phyloP scores from a whole-genome alignment of 2,113 vertebrate species.

The Rhea americana region DNA sequence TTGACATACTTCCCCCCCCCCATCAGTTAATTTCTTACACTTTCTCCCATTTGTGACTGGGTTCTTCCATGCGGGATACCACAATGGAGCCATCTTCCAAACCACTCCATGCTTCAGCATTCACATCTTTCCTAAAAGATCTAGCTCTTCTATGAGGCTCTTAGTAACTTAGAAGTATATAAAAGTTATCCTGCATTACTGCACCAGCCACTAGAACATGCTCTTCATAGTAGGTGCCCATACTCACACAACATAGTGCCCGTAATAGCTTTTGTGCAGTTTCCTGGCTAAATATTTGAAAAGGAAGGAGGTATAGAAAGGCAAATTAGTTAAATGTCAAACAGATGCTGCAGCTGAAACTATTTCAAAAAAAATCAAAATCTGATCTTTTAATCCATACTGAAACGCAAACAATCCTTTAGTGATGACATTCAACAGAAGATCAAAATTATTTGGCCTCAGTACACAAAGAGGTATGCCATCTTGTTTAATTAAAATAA shows the following conservation, averaged over 20 bases:
- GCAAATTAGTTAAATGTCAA: background rate
- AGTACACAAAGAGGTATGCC: background rate
- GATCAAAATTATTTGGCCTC: background rate
- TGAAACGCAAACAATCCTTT: background rate
- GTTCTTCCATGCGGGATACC: background rate
- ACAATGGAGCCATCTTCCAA: background rate
- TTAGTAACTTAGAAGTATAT: background rate
- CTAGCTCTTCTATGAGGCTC: background rate
- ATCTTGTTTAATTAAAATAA: background rate
- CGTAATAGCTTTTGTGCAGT: background rate
- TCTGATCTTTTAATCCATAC: background rate
- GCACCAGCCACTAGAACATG: background rate
- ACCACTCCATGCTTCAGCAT: no score
- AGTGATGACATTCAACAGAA: background rate
- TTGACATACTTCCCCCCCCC: no score
- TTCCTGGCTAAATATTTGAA: background rate
- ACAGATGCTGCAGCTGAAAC: background rate
- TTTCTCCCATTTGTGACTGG: background rate
- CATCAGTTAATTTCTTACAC: background rate
- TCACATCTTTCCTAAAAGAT: background rate
- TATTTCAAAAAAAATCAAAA: background rate
- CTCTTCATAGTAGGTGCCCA: no score
- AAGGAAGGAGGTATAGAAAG: background rate
- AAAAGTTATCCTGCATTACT: background rate
- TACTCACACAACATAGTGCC: background rate